phyloP scores from a whole-genome alignment of 2,888 invertebrate species.

The Cosmia pyralina region DNA sequence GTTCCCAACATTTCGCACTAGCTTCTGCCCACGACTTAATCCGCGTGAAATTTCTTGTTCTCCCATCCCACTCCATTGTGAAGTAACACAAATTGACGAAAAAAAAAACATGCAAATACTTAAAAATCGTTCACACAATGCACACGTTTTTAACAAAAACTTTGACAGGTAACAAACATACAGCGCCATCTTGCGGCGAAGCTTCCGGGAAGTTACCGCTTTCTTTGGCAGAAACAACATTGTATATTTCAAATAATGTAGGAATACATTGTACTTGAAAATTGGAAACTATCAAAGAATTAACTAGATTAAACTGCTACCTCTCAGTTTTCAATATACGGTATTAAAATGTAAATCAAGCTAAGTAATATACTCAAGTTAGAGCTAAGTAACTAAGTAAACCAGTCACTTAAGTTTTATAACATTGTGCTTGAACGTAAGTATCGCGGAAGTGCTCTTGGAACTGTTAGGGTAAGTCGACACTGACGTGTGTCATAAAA shows the following conservation, averaged over 20 bases:
- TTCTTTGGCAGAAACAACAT: no score
- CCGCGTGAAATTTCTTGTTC: no score
- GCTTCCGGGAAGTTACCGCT: no score
- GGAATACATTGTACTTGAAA: neutral
- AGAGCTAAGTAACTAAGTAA: constrained; percentile 47
- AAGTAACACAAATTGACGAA: no score
- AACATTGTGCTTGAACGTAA: constrained; percentile 45
- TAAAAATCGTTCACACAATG: no score
- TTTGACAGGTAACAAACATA: no score
- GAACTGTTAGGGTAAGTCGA: constrained; percentile 33
- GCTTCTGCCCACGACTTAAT: no score
- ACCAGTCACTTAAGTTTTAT: constrained; percentile 59
- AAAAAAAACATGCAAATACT: no score
- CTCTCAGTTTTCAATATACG: constrained; percentile 20
- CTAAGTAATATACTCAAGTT: constrained; percentile 30
- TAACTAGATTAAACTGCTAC: neutral
- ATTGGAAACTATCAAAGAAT: neutral
- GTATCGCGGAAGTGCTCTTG: constrained; percentile 50
- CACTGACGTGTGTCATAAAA: constrained; percentile 22
- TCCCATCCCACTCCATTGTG: no score
- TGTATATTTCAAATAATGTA: neutral
- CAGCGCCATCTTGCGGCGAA: no score
- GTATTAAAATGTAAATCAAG: constrained; percentile 38
- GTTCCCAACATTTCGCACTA: no score
- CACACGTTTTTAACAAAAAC: no score